A percentile compares a stretch with the other conserved stretches of the same genome.
Evolutionary conservation across 2,888 invertebrate genomes (phyloP).

Genomic region (Temnothorax unifasciatus): DNA sequence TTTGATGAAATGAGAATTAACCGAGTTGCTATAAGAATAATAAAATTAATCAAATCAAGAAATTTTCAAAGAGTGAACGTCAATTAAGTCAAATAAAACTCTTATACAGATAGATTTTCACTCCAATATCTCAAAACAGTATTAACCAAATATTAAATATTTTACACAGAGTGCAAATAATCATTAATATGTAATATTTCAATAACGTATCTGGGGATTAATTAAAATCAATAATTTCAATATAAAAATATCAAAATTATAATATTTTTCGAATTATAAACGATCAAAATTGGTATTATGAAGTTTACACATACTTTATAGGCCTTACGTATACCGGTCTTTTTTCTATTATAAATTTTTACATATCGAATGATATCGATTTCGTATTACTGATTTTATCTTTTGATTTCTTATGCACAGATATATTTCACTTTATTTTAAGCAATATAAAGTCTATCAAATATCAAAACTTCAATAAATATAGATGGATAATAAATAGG

Average conservation of each 20-base stretch:
- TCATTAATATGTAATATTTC: conserved; percentile 5
- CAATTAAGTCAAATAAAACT: background rate
- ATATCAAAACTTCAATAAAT: background rate
- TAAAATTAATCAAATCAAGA: background rate
- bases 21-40: background rate
- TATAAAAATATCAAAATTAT: background rate
- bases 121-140: background rate
- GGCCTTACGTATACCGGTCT: background rate
- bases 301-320: background rate
- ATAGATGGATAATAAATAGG: background rate
- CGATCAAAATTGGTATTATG: background rate
- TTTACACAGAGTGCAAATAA: background rate
- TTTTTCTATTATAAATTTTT: background rate
- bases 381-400: background rate
- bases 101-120: background rate
- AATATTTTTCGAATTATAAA: background rate
- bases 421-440: background rate
- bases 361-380: background rate
- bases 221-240: background rate
- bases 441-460: background rate
- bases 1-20: conserved; percentile 7
- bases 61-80: background rate
- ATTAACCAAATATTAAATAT: conserved; percentile 23
- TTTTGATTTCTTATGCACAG: background rate
- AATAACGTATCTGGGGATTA: conserved; percentile 1